Percentiles rank a stretch among this genome's conserved stretches.
Conservation (phyloP, 2,113 vertebrate species). For the Diadophis punctatus region DNA sequence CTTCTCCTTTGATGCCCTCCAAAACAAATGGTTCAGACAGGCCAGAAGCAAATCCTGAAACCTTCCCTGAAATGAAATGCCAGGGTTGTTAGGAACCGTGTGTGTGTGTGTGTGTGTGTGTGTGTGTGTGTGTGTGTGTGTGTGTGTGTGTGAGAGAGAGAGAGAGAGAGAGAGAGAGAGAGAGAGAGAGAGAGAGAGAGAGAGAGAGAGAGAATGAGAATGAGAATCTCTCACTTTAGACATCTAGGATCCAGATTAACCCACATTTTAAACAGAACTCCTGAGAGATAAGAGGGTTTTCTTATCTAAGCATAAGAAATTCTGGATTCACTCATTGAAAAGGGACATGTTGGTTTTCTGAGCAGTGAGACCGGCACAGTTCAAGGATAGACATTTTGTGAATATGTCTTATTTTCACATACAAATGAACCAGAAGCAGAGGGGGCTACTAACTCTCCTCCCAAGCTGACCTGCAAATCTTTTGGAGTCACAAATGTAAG, state of each 20-base stretch:
- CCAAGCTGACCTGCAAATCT: not conserved
- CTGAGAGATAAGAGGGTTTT: not conserved
- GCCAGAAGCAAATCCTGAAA: not conserved
- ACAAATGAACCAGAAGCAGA: not conserved
- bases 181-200: too few relatives aligned
- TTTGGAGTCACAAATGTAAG: not conserved
- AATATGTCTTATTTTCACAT: not conserved
- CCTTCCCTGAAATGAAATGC: not conserved
- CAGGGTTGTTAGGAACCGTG: not conserved
- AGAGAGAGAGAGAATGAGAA: too few relatives aligned
- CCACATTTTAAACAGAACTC: not conserved
- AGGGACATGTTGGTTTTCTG: not conserved
- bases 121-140: too few relatives aligned
- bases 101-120: too few relatives aligned
- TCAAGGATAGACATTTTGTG: not conserved
- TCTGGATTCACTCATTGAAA: not conserved
- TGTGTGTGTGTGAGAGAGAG: too few relatives aligned
- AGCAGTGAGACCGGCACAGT: not conserved
- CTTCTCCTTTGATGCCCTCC: constrained; percentile 25
- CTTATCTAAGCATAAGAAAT: not conserved
- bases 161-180: too few relatives aligned
- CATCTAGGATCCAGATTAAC: not conserved
- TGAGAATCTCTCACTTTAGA: not conserved
- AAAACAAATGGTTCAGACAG: not conserved
- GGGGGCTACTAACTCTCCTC: not conserved